A percentile compares a stretch with the other conserved stretches of the same genome.
Conservation (phyloP, 2,113 vertebrate species). For the Osmerus mordax region DNA sequence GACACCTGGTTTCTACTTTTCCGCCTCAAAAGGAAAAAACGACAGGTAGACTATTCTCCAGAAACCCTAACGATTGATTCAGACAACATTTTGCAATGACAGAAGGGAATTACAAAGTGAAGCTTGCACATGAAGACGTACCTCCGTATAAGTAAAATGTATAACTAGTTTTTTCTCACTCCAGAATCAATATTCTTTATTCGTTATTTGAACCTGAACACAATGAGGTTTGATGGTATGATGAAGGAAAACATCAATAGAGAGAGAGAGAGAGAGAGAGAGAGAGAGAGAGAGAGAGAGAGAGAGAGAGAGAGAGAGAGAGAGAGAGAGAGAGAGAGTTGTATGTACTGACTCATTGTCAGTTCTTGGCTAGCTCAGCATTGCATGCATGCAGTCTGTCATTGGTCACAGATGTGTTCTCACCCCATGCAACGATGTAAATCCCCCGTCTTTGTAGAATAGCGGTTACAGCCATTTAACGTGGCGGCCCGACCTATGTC, state of each 20-base stretch:
- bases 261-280: no score
- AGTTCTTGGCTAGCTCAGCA: not conserved
- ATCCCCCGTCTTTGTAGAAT: not conserved
- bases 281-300: not conserved
- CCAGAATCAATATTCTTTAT: not conserved
- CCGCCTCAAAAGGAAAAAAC: not conserved
- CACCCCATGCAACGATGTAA: not conserved
- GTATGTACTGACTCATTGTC: not conserved
- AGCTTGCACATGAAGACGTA: not conserved
- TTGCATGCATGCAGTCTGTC: not conserved
- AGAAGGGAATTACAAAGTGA: not conserved
- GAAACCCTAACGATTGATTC: not conserved
- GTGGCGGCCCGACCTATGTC: conserved; percentile 2
- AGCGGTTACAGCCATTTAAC: conserved; percentile 1
- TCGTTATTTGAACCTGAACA: not conserved
- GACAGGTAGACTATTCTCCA: not conserved
- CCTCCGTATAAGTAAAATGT: not conserved
- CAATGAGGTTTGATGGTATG: not conserved
- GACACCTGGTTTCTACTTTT: not conserved
- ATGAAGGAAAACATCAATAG: conserved; percentile 1
- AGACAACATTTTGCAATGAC: not conserved
- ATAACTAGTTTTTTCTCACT: not conserved
- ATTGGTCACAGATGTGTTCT: not conserved
- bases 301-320: no score
- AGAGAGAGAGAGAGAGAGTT: not conserved